phyloP scores from a whole-genome alignment of 2,888 invertebrate genomes.

The Hydraecia micacea region DNA sequence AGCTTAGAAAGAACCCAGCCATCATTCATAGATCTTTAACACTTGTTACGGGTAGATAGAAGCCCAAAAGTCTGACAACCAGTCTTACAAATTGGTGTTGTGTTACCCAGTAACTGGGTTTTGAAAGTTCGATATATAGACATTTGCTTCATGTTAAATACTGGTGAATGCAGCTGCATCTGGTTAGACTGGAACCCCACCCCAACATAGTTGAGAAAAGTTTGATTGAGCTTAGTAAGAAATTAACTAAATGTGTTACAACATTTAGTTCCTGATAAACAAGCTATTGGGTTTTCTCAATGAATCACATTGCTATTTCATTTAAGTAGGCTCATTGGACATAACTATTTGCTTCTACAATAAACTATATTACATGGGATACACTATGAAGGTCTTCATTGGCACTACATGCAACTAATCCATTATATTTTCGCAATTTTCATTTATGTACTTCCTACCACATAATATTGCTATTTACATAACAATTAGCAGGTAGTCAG shows the following conservation, averaged over 20 bases:
- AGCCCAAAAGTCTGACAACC: no score
- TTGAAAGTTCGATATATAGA: no score
- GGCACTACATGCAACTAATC: background rate
- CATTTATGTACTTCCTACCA: background rate
- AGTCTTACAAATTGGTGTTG: no score
- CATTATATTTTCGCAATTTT: conserved; percentile 12
- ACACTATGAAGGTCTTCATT: background rate
- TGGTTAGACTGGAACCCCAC: no score
- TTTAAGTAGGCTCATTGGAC: conserved; percentile 11
- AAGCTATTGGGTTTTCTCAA: background rate
- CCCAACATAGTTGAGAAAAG: no score
- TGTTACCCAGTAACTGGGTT: no score
- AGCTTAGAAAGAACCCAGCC: background rate
- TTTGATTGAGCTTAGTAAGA: background rate
- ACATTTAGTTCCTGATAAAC: conserved; percentile 4
- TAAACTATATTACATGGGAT: background rate
- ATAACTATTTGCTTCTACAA: background rate
- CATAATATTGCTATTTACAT: conserved; percentile 2
- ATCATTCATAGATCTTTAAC: background rate
- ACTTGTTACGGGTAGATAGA: no score
- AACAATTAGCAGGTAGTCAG: conserved; percentile 2
- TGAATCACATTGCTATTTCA: conserved; percentile 25
- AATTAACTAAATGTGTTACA: background rate
- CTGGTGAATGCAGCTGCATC: no score
- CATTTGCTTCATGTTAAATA: no score